Evolutionary conservation across 2,113 vertebrate genomes (phyloP), one percentile per base, ranked within the genome.

Genomic region (Psophia crepitans): DNA sequence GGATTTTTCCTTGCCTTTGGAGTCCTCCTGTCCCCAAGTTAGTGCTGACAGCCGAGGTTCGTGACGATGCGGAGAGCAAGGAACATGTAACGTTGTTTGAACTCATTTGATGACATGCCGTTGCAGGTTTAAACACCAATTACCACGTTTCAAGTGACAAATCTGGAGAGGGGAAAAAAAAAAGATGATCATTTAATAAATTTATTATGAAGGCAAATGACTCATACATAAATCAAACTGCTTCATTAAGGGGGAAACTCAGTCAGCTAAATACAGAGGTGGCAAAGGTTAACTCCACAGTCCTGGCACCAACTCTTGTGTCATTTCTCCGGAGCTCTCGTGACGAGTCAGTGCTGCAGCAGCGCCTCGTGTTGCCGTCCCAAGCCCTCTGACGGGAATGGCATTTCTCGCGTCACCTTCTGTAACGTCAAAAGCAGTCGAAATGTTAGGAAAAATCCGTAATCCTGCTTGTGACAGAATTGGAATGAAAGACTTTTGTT

Each of bases 161-260:
- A 97, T 96, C 96, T n/a, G 71, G 94, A 94, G 80, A 39, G 22
- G n/a, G n/a, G n/a, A n/a, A 15, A 51, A 48, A 95, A 87, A 95
- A 87, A 84, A 93, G 94, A 95, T 89, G 90, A 97, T 97, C 18
- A 33, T 96, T 97, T 98, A 97, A 98, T 98, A 97, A 95, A 97
- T 98, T 97, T 96, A 95, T 98, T 96, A 98, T 95, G 98, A 98
- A 98, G 96, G 97, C 93, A 97, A 96, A 98, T 91, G 87, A 87
- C 78, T 89, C 64, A 2, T 68, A 53, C 95, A 95, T 98, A 97
- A 97, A 98, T 98, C 96, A 97, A 74, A 87, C 80, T 65, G 83
- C 82, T 97, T 98, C 89, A 79, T 97, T 97, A 97, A 85, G 89
- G 89, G 93, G 77, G 94, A 76, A 53, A 81, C 56, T 96, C 84